Base-by-base conservation (phyloP, 2,888 invertebrate species). In the Hyposoter didymator region DNA sequence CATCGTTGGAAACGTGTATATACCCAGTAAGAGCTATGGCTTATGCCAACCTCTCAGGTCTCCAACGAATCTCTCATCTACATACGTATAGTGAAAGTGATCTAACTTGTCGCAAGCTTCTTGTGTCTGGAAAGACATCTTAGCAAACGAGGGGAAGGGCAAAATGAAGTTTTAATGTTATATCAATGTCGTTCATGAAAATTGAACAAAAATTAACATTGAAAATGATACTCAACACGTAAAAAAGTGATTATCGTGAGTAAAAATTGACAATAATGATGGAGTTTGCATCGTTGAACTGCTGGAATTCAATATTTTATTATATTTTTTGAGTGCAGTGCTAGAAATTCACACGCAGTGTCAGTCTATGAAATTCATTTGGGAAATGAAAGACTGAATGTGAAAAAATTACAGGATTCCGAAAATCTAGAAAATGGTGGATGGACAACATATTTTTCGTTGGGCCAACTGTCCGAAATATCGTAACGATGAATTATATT, bases 11-110 rank as follows among this genome's bases (percentile, higher is more conserved):
- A 47, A 59, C 62, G 62, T 62, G 62, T 64, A 39, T 64, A 39
- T 39, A 79, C 47, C 62, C 62, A 39, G 72, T 39, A 72, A 72
- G 49, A 79, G 62, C 79, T 72, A 70, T 70, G 45, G 78, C 70
- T 78, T 39, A 43, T 55, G 47, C 52, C 70, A 39, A 79, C 79
- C 78, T 70, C 17, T 19, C 72, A 49, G 55, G 19, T 19, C 43
- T 19, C 5, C 52, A 19, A 55, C 47, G 47, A 12, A 47, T 19
- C 69, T 32, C 35, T 2, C 19, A 66, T 14, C 5, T 62, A 49
- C 5, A 32, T 70, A 49, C 12, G 39, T 39, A 74, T 28, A 32
- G 64, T 47, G 64, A 22, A 47, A 64, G 49, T 49, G 19, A 64
- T 64, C 72, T 39, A 52, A 72, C 52, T 52, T n/a, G 17, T 52